Evolutionary conservation across 37 sponge, comb jelly and placozoan species (phyloP).

Genomic region (Axinella damicornis): DNA sequence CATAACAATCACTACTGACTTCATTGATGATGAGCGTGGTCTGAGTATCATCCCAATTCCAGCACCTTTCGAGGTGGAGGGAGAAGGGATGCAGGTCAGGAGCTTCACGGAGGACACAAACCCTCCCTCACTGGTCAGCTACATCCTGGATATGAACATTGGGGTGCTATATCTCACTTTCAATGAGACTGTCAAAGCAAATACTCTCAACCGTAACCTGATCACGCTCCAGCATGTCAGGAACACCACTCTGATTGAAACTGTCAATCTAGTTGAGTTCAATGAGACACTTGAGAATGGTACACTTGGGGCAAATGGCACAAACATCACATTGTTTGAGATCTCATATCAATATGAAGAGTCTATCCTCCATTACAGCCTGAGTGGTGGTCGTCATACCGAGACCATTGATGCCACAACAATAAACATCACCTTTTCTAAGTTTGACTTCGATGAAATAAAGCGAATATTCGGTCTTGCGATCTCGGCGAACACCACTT

Average conservation of each 20-base stretch:
- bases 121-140: slow-evolving; percentile 61
- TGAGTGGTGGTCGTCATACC: slow-evolving; percentile 77
- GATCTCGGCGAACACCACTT: slow-evolving; percentile 73
- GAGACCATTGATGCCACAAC: slow-evolving; percentile 60
- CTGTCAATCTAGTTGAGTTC: neutral
- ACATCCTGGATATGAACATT: slow-evolving; percentile 80
- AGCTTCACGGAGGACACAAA: slow-evolving; percentile 80
- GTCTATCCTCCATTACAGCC: slow-evolving; percentile 61
- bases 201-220: slow-evolving; percentile 66
- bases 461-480: slow-evolving; percentile 83
- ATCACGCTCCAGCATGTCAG: slow-evolving; percentile 81
- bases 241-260: slow-evolving; percentile 41
- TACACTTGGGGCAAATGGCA: slow-evolving; percentile 4
- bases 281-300: neutral
- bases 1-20: slow-evolving; percentile 41
- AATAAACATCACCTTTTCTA: slow-evolving; percentile 73
- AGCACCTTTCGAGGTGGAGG: neutral
- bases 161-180: slow-evolving; percentile 79
- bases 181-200: slow-evolving; percentile 89
- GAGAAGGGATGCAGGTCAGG: slow-evolving; percentile 58
- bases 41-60: slow-evolving; percentile 28
- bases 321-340: slow-evolving; percentile 10
- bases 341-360: slow-evolving; percentile 25
- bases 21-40: slow-evolving; percentile 72
- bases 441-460: slow-evolving; percentile 82